Evolutionary conservation across 2,888 invertebrate species (phyloP).

Genomic region (Volucella inflata): DNA sequence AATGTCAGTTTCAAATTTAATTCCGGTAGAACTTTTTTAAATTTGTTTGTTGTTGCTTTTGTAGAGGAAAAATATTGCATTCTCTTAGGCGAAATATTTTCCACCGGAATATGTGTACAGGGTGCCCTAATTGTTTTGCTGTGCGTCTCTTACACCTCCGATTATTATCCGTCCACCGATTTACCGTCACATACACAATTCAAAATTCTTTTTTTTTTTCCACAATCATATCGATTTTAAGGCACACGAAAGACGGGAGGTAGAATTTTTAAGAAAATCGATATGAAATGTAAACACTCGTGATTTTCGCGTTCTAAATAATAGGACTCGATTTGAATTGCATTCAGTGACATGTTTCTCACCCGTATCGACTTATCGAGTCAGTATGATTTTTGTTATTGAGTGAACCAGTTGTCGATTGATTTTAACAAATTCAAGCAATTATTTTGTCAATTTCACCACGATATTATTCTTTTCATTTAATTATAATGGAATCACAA

Average conservation of each 20-base stretch:
- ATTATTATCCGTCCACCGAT: no score
- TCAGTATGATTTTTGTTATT: background rate
- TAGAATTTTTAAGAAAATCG: background rate
- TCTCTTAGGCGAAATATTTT: background rate
- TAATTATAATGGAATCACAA: conserved; percentile 2
- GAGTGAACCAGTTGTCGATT: conserved; percentile 5
- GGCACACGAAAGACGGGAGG: background rate
- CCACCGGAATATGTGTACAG: background rate
- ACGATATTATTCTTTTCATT: conserved; percentile 6
- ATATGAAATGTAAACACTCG: conserved; percentile 2
- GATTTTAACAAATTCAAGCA: conserved; percentile 1
- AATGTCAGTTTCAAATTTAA: no score
- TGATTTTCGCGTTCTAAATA: conserved; percentile 4
- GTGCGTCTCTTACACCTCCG: no score
- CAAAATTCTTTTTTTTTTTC: no score
- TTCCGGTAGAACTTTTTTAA: no score
- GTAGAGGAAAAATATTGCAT: conserved; percentile 2
- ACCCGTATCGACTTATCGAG: background rate
- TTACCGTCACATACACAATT: no score
- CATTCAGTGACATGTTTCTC: background rate
- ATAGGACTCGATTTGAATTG: background rate
- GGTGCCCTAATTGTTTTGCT: background rate
- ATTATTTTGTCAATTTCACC: background rate
- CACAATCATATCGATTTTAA: no score
- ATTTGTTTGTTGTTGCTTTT: no score